A percentile compares a stretch with the other conserved stretches of the same genome.
These are phyloP conservation scores for Trachelus stipa DNA, from an alignment of 2,888 invertebrate species.

Conservation along the genomic window DNA sequence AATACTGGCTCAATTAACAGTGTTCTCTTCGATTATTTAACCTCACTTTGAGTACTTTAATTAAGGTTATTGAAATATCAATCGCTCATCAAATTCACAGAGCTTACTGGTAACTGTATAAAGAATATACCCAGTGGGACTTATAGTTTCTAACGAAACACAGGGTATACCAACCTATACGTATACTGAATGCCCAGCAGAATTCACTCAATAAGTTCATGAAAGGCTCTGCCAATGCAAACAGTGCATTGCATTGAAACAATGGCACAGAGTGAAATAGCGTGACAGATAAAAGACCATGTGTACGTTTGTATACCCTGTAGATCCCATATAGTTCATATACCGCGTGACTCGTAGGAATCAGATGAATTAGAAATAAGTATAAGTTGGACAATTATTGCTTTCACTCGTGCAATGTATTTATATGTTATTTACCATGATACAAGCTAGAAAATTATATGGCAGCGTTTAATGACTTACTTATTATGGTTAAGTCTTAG, in stretches of 20 bases:
- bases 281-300: background rate
- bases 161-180: background rate
- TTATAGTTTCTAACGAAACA: background rate
- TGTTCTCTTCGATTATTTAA: background rate
- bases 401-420: background rate
- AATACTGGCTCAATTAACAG: background rate
- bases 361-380: background rate
- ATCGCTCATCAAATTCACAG: background rate
- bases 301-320: background rate
- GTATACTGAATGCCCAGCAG: background rate
- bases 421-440: background rate
- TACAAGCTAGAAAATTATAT: background rate
- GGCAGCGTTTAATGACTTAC: background rate
- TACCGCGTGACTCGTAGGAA: background rate
- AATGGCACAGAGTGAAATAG: background rate
- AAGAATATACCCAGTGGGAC: background rate
- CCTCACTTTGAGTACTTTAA: background rate
- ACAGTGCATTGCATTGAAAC: slow-evolving; percentile 2
- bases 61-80: background rate
- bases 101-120: background rate
- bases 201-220: slow-evolving; percentile 2
- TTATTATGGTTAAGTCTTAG: too few relatives aligned
- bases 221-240: slow-evolving; percentile 4
- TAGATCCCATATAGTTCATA: background rate
- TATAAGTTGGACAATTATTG: background rate